Percentiles rank a stretch among this genome's conserved stretches.
Evolutionary conservation across 2,113 vertebrate species (phyloP).

Genomic region (Pedetes capensis): DNA sequence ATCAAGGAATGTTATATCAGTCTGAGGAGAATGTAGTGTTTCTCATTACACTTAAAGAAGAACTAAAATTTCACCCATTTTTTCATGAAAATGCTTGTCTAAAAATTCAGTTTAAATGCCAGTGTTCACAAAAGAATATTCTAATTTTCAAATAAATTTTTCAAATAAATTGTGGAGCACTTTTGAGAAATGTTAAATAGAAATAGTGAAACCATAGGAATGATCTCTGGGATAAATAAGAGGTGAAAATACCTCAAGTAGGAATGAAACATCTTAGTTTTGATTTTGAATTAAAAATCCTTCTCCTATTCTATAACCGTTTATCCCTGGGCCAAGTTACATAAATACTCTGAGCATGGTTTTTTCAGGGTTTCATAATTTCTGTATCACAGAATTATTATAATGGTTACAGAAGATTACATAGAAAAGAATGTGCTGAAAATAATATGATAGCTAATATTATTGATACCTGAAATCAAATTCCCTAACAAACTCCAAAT

Average conservation of each 20-base stretch:
- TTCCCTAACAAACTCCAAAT: neutral
- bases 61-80: neutral
- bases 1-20: neutral
- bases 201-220: neutral
- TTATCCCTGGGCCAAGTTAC: neutral
- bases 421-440: neutral
- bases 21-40: neutral
- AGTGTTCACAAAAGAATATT: neutral
- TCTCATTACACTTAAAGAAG: neutral
- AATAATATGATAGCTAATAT: neutral
- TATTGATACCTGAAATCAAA: neutral
- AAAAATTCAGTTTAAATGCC: neutral
- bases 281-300: neutral
- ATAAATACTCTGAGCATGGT: neutral
- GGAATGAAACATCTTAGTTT: neutral
- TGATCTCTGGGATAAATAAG: neutral
- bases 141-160: neutral
- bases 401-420: neutral
- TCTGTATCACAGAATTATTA: neutral
- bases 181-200: neutral
- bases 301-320: neutral
- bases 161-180: neutral
- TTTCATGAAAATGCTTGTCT: neutral
- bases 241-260: neutral
- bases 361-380: neutral